Base-by-base conservation (phyloP, 2,797 vertebrate species). In the Buceros bicornis region DNA sequence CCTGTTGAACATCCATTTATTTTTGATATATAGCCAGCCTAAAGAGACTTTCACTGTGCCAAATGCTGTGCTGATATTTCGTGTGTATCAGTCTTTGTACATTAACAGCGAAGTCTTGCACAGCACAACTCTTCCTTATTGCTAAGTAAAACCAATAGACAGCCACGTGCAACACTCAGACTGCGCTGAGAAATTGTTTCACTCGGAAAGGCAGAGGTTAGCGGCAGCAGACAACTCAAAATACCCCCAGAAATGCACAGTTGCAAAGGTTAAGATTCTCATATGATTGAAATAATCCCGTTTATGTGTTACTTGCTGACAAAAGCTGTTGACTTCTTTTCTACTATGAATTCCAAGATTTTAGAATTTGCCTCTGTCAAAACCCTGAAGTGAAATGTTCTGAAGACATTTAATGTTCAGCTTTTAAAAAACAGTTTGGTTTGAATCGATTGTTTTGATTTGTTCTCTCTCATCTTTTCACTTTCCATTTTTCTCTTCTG, bases 261-360 rank as follows among this genome's bases (percentile, higher is more conserved):
- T 94, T 82, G 77, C 80, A 85, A 93, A 94, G 95, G 91, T 96
- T 94, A 92, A 91, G 87, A 82, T 79, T 82, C 86, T 93, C 66
- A 79, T 82, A 69, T 35, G 86, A 89, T 80, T 95, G 86, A 96
- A 95, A 93, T 91, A 90, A 79, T 73, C 86, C 90, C 82, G 33
- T 91, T 91, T 88, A 84, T 94, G 72, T 94, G 87, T 74, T 93
- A 81, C 73, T 94, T 57, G 67, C 86, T 93, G 90, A 93, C 88
- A 95, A 95, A 89, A 94, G 64, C 81, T 96, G 90, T 93, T 95
- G 88, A 90, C 71, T 95, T 94, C 67, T 96, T 86, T 89, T 73
- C 70, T 53, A 12, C 60, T 28, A 20, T 26, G 24, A 62, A 92
- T 92, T 95, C 95, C 91, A 90, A 82, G 90, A 89, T 82, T 94